Base-by-base conservation (phyloP, 1,140 invertebrate species). In the Cecropterus lyciades region DNA sequence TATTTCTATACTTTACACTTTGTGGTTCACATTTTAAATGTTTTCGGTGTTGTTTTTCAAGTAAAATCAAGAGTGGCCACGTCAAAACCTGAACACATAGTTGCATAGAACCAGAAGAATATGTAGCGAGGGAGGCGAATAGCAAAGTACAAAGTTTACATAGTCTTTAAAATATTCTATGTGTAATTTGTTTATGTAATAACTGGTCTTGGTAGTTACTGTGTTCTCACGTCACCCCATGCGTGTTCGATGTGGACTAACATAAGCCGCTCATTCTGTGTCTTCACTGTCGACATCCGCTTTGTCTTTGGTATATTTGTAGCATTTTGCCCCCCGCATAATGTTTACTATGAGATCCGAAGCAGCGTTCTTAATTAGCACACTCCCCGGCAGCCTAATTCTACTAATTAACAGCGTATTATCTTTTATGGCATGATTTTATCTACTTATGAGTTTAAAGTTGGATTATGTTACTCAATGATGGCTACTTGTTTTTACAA, bases 191-290 rank as follows among this genome's bases (percentile, higher is more conserved):
- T 57, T 43, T 62, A 62, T 45, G 57, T 60, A 71, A 76, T 84
- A 85, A 83, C 74, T 87, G 83, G 85, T 82, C 81, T 86, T 87
- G 87, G 84, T 91, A 89, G 87, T 84, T 70, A 72, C 72, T 85
- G 80, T 84, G 69, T 85, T 56, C 49, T 82, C 77, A 82, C 78
- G 76, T 84, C 85, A 87, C 82, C 77, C 82, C 85, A 86, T 87
- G 79, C 83, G 83, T 84, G 82, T 86, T 86, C 67, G 73, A 82
- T 87, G 85, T 88, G 82, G 71, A 88, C 83, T 91, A 89, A 91
- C 87, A 85, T 75, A 69, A 55, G 74, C 74, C 77, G 73, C 62
- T 53, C 82, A 80, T 80, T 73, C 55, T 80, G 68, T 79, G 72
- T 77, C 76, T 79, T 82, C 79, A 82, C 81, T 84, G 70, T 85